Percentiles rank a stretch among this genome's conserved stretches.
These are phyloP conservation scores for Polymixis lichenea DNA, from an alignment of 2,888 invertebrate species.

Conservation along the genomic window DNA sequence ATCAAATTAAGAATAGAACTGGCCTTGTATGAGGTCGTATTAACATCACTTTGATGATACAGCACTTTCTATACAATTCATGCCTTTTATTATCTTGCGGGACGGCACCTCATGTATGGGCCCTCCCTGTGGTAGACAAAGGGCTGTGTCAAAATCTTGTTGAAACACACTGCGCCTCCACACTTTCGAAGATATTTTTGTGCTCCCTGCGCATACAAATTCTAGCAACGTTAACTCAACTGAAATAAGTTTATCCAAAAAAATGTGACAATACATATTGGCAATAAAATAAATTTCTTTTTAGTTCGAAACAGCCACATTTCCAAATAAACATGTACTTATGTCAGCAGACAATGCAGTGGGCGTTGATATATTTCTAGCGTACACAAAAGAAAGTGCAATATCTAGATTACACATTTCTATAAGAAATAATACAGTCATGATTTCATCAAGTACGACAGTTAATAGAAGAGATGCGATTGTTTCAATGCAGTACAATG, in stretches of 20 bases:
- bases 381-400: constrained; percentile 60
- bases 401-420: constrained; percentile 58
- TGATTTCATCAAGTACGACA: constrained; percentile 75
- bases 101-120: neutral
- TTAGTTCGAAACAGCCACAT: neutral
- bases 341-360: constrained; percentile 32
- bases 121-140: neutral
- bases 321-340: constrained; percentile 23
- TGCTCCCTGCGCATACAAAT: neutral
- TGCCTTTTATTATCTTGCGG: neutral
- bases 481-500: constrained; percentile 85
- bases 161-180: neutral
- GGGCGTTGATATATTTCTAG: constrained; percentile 46
- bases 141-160: neutral
- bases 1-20: constrained; percentile 10
- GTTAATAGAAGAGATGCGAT: constrained; percentile 79
- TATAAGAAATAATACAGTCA: constrained; percentile 70
- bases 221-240: neutral
- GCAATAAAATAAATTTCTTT: neutral
- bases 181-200: neutral
- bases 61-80: constrained; percentile 13
- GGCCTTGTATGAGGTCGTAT: neutral
- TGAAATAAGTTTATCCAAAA: neutral
- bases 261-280: neutral
- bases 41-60: constrained; percentile 15